Base-by-base conservation (phyloP, 2,113 vertebrate species). In the Cyanoderma ruficeps region DNA sequence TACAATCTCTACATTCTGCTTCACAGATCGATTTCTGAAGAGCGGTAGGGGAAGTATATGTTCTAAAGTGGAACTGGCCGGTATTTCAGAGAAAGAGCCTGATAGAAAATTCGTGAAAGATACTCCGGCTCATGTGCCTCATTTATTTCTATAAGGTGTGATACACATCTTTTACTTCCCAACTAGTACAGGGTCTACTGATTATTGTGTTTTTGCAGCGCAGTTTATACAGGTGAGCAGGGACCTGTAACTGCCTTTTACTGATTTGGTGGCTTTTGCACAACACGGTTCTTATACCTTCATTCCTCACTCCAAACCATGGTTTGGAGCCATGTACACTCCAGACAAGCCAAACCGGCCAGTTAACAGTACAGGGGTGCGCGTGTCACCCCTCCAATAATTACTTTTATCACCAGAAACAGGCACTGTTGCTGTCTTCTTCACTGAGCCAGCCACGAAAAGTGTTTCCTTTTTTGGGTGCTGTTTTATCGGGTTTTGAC, bases 21-120 rank as follows among this genome's bases (percentile, higher is more conserved):
- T 15, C 21, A 35, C 10, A 44, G 27, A 69, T 11, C 0, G 0
- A 14, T 16, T 24, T 67, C 53, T 10, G 42, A 42, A 6, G n/a
- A 69, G 30, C 0, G 0, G 21, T 13, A 52, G 22, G 28, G 39
- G 18, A 67, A 79, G 33, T 0, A 11, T 5, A 4, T 5, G 9
- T 30, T 75, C 35, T 13, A 30, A 57, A 59, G 18, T 14, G 35
- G 30, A 18, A 7, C 20, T 31, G 47, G 15, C 15, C 2, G 5
- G 19, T 15, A 23, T 20, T 56, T 71, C 49, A 42, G 15, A 47
- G 56, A 33, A 44, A 15, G 19, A n/a, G 33, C 4, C 20, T 9
- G 10, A 30, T 0, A 13, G 9, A 13, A 7, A 9, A 42, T 17
- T 56, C 0, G 2, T 25, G 68, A 68, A 44, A 72, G 18, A 30